Percentiles rank a stretch among this genome's conserved stretches.
Conservation (phyloP, 2,888 invertebrate genomes). For the Athalia cordata region DNA sequence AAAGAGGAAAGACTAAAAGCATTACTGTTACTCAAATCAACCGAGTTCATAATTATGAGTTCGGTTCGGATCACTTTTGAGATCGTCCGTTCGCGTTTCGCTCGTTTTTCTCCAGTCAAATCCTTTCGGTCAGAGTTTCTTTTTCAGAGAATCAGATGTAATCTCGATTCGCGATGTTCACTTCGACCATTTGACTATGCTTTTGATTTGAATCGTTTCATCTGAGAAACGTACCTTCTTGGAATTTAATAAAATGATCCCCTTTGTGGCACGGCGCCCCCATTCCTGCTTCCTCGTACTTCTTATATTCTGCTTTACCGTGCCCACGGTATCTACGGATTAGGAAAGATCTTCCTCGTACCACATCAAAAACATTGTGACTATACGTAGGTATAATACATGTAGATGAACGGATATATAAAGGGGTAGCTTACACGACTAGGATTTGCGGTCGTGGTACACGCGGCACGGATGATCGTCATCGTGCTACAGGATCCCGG, state of each 20-base stretch:
- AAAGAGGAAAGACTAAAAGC: not conserved
- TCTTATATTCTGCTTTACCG: not conserved
- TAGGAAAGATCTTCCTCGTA: too few species aligned
- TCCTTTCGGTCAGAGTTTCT: not conserved
- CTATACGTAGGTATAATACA: too few species aligned
- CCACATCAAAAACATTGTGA: not conserved
- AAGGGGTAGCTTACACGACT: not conserved
- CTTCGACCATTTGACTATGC: not conserved
- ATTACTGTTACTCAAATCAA: too few species aligned
- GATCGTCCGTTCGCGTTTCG: not conserved
- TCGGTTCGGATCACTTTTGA: not conserved
- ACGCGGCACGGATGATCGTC: too few species aligned
- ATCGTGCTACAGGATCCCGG: too few species aligned
- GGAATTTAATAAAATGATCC: conserved; percentile 28
- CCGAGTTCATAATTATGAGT: too few species aligned
- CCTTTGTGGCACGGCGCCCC: not conserved
- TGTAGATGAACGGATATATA: too few species aligned
- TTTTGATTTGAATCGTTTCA: conserved; percentile 10
- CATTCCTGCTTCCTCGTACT: not conserved
- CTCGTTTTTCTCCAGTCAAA: not conserved
- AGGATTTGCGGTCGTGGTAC: not conserved
- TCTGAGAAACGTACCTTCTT: not conserved
- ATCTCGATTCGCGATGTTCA: not conserved
- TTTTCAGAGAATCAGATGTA: conserved; percentile 1
- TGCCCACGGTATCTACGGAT: not conserved